These are phyloP conservation scores for Phaonia tiefii DNA, from an alignment of 2,888 invertebrate species.

Conservation along the genomic window DNA sequence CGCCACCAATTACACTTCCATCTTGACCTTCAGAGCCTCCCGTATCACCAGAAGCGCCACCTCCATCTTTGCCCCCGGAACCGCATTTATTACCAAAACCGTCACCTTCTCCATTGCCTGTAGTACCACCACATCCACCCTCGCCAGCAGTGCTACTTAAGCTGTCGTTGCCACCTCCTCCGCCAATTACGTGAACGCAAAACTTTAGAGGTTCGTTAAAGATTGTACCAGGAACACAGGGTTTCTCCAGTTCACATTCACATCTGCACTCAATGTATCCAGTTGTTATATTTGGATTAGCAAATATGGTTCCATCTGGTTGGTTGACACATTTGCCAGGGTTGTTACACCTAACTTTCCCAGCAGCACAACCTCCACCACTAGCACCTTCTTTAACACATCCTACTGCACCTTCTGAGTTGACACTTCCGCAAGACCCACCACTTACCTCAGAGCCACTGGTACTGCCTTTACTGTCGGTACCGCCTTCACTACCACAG, in stretches of 20 bases:
- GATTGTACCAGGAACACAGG: slow-evolving; percentile 32
- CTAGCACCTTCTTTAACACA: neutral
- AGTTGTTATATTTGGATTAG: slow-evolving; percentile 23
- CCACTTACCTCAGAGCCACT: neutral
- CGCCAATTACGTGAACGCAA: slow-evolving; percentile 53
- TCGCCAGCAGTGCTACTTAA: neutral
- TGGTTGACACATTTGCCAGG: neutral
- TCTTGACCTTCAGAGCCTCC: neutral
- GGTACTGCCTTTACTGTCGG: neutral
- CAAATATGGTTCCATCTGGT: slow-evolving; percentile 45
- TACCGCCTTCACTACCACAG: neutral
- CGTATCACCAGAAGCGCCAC: neutral
- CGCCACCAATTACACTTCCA: neutral
- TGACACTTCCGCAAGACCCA: neutral
- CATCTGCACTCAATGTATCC: slow-evolving; percentile 55
- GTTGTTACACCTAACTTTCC: too few relatives aligned
- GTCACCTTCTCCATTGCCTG: too few relatives aligned
- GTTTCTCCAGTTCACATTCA: slow-evolving; percentile 44
- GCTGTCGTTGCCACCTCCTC: neutral
- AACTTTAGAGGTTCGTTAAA: slow-evolving; percentile 45
- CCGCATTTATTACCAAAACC: neutral
- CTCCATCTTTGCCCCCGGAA: neutral
- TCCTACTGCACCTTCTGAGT: neutral
- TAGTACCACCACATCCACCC: too few relatives aligned
- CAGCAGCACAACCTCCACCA: slow-evolving; percentile 40